These are phyloP conservation scores for Melitaea cinxia DNA, from an alignment of 1,140 invertebrate genomes.

Conservation along the genomic window DNA sequence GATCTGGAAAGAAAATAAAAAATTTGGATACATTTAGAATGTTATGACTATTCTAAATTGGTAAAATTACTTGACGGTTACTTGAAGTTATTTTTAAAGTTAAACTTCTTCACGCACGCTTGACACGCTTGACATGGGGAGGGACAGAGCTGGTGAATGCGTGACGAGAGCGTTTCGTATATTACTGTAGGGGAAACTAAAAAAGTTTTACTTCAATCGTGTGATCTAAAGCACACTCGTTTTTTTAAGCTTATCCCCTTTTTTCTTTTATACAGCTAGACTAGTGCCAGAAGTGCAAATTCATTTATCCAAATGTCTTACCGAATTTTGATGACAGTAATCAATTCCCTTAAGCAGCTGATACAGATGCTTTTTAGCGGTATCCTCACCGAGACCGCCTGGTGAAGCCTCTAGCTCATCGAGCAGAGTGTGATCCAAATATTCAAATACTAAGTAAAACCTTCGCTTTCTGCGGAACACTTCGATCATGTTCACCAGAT, in stretches of 20 bases:
- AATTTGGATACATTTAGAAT: background rate
- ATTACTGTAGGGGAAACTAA: too few species aligned
- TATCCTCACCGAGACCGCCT: constrained; percentile 86
- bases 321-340: constrained; percentile 93
- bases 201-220: too few species aligned
- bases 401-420: constrained; percentile 89
- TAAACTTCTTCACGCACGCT: too few species aligned
- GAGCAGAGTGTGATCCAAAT: constrained; percentile 92
- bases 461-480: constrained; percentile 92
- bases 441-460: constrained; percentile 95
- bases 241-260: too few species aligned
- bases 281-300: background rate
- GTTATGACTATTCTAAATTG: too few species aligned
- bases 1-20: constrained; percentile 83
- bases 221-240: too few species aligned
- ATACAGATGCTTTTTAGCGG: constrained; percentile 88
- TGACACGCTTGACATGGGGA: too few species aligned
- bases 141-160: too few species aligned
- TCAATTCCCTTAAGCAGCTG: constrained; percentile 92
- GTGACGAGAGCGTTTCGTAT: too few species aligned
- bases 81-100: too few species aligned
- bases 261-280: too few species aligned
- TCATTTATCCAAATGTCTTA: constrained; percentile 76
- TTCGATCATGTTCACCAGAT: constrained; percentile 94
- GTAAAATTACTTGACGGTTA: too few species aligned